Evolutionary conservation across 2,113 vertebrate species (phyloP).

Genomic region (Desmodus rotundus): DNA sequence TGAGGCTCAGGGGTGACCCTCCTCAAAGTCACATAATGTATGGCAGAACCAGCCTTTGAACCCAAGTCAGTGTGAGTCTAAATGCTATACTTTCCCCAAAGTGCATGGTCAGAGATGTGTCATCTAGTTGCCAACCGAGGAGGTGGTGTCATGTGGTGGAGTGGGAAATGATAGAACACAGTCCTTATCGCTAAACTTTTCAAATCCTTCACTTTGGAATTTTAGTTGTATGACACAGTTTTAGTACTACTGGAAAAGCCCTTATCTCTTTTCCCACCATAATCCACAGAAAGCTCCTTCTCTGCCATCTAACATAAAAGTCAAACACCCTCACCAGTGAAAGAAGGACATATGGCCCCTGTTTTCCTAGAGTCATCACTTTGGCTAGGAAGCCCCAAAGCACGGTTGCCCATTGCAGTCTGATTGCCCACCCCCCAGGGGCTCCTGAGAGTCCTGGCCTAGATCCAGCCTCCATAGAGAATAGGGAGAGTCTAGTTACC

Average conservation of each 20-base stretch:
- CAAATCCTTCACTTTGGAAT: neutral
- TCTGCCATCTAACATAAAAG: neutral
- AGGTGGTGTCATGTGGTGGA: neutral
- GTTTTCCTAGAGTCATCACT: neutral
- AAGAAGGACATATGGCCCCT: accelerated
- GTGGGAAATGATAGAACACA: neutral
- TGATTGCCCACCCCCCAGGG: neutral
- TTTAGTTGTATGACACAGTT: neutral
- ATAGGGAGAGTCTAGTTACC: constrained; percentile 65
- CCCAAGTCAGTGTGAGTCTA: neutral
- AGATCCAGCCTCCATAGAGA: neutral
- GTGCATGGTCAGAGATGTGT: neutral
- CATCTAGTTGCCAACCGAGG: neutral
- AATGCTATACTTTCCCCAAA: neutral
- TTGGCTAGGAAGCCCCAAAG: neutral
- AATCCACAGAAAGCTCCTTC: neutral
- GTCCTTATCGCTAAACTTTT: neutral
- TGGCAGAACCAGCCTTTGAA: neutral
- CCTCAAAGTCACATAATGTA: neutral
- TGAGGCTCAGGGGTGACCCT: neutral
- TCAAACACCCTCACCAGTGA: neutral
- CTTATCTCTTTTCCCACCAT: neutral
- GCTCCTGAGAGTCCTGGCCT: neutral
- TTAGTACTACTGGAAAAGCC: neutral
- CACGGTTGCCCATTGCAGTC: accelerated